phyloP scores from a whole-genome alignment of 2,797 vertebrate genomes.

The Hydrolagus colliei region DNA sequence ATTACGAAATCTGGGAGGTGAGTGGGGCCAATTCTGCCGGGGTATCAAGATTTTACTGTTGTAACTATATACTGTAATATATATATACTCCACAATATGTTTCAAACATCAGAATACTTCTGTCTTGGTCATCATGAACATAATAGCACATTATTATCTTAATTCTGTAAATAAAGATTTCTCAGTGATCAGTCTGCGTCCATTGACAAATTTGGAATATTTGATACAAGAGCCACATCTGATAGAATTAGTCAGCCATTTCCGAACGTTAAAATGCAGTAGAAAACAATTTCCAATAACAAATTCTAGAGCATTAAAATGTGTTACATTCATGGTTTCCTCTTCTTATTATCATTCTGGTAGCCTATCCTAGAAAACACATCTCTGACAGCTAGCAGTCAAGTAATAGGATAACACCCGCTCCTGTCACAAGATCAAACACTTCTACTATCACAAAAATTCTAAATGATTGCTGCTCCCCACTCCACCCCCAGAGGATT shows the following conservation, averaged over 20 bases:
- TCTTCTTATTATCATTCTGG: constrained; percentile 13
- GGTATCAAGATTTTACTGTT: no score
- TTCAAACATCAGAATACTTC: no score
- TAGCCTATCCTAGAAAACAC: not conserved
- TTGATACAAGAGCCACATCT: not conserved
- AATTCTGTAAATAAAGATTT: not conserved
- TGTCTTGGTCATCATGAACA: not conserved
- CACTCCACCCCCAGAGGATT: not conserved
- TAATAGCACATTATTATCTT: not conserved
- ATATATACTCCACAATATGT: not conserved
- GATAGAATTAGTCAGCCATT: not conserved
- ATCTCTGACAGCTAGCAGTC: constrained; percentile 22
- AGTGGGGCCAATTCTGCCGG: no score
- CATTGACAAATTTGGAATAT: not conserved
- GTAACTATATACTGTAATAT: not conserved
- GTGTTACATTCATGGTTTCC: not conserved
- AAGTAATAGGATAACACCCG: not conserved
- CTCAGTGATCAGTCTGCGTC: not conserved
- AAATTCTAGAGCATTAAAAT: not conserved
- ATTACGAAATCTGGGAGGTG: no score
- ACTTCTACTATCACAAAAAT: not conserved
- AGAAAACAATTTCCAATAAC: not conserved
- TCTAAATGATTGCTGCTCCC: not conserved
- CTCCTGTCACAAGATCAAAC: constrained; percentile 19
- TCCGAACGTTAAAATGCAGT: constrained; percentile 8